Conservation (phyloP, 1,140 invertebrate species). For the Acromyrmex charruanus region DNA sequence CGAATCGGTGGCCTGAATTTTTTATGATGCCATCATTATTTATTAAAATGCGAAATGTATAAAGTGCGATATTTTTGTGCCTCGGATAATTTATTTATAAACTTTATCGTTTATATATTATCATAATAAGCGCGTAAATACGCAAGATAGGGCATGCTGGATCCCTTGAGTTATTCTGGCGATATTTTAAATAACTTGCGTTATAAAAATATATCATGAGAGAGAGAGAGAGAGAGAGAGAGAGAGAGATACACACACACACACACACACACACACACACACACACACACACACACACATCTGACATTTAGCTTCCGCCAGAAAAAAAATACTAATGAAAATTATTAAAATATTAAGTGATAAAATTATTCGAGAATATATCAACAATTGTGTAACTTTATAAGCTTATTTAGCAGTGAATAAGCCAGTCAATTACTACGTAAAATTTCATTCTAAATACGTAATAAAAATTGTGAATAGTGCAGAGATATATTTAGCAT, state of each 20-base stretch:
- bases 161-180: not conserved
- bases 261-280: not conserved
- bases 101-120: not conserved
- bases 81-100: slow-evolving; percentile 23
- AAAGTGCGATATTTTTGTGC: slow-evolving; percentile 19
- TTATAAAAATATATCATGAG: not conserved
- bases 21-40: slow-evolving; percentile 20
- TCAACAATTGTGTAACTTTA: not conserved
- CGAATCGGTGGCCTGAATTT: slow-evolving; percentile 1
- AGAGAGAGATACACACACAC: too few species aligned
- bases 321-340: not conserved
- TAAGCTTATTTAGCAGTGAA: not conserved
- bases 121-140: not conserved
- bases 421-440: not conserved
- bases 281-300: not conserved
- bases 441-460: not conserved
- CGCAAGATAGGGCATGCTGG: not conserved
- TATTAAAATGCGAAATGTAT: slow-evolving; percentile 30
- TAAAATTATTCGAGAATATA: not conserved
- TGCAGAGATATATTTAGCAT: not conserved
- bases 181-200: slow-evolving; percentile 31
- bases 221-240: too few species aligned
- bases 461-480: not conserved
- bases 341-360: not conserved
- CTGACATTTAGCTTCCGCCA: not conserved